phyloP scores from a whole-genome alignment of 37 sponge, comb jelly and placozoan species.

The Amphimedon queenslandica region DNA sequence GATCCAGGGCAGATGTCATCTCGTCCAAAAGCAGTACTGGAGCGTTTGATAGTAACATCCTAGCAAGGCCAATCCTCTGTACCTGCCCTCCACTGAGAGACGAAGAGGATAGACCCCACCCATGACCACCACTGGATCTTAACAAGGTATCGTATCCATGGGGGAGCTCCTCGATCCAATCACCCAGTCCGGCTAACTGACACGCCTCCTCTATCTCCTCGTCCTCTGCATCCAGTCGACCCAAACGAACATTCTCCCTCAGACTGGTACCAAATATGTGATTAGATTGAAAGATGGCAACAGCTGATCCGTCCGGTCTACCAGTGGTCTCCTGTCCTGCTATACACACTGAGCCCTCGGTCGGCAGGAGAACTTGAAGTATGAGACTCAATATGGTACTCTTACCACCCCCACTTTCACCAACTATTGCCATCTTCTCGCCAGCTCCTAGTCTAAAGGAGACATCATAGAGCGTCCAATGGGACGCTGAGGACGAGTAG shows the following conservation, averaged over 20 bases:
- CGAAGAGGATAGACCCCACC: too few species aligned
- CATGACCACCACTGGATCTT: constrained; percentile 17
- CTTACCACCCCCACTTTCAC: constrained; percentile 64
- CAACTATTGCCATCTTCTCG: constrained; percentile 54
- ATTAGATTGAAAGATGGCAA: constrained; percentile 26
- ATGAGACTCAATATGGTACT: constrained; percentile 58
- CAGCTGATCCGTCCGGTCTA: neutral
- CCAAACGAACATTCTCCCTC: constrained; percentile 50
- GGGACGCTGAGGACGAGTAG: constrained; percentile 29
- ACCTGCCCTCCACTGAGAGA: constrained; percentile 51
- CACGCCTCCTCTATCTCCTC: constrained; percentile 39
- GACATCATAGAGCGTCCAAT: constrained; percentile 62
- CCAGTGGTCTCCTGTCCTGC: constrained; percentile 5
- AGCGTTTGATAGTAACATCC: constrained; percentile 38
- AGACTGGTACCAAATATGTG: constrained; percentile 56
- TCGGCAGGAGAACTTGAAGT: constrained; percentile 42
- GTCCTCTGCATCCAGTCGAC: constrained; percentile 21
- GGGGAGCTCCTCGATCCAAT: constrained; percentile 41
- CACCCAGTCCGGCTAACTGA: constrained; percentile 29
- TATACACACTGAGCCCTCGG: constrained; percentile 30
- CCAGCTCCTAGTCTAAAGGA: constrained; percentile 26
- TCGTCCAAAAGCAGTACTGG: constrained; percentile 53
- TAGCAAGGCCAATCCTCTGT: constrained; percentile 56
- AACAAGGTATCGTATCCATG: constrained; percentile 49
- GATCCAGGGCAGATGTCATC: constrained; percentile 57